Evolutionary conservation across 2,888 invertebrate species (phyloP), one percentile per base, ranked within the genome.

Genomic region (Apamea epomidion): DNA sequence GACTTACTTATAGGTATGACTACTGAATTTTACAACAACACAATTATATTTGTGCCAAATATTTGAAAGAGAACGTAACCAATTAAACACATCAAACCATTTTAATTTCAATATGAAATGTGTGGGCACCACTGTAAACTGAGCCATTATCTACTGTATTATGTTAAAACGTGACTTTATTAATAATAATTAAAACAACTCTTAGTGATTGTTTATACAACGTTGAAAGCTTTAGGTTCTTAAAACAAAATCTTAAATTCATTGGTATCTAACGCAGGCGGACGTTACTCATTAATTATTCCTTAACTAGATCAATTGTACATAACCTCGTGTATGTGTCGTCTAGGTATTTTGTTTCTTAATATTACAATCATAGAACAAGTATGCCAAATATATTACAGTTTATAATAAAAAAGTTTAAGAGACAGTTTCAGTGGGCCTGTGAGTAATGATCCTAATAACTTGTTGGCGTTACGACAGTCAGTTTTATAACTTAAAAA

Each of bases 211-310:
- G 67, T 68, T 60, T 68, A 37, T 16, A 86, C 58, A 74, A 85
- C 48, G 51, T 73, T 75, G 62, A 76, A 76, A 70, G 42, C 68
- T 80, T 76, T 65, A 73, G 60, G 82, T 72, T 75, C 74, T 48
- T 80, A 80, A 83, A 84, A 83, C 83, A 82, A 86, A 83, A 86
- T 87, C 69, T 81, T 70, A 83, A 79, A 89, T 84, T 88, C 88
- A 89, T 89, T 89, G 90, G 88, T 84, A 89, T 88, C 76, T 70
- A 81, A 87, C 62, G 78, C 80, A 89, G 88, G 87, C 88, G 90
- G 89, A 81, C 71, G 67, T 84, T 82, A 78, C 45, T 70, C 73
- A 86, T 81, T 89, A 76, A 85, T 80, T 78, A 83, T 72, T 75
- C 45, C 68, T 74, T 74, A 89, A 85, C 78, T 85, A 79, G 45